phyloP scores from a whole-genome alignment of 2,797 vertebrate species.

The Bradypus variegatus region DNA sequence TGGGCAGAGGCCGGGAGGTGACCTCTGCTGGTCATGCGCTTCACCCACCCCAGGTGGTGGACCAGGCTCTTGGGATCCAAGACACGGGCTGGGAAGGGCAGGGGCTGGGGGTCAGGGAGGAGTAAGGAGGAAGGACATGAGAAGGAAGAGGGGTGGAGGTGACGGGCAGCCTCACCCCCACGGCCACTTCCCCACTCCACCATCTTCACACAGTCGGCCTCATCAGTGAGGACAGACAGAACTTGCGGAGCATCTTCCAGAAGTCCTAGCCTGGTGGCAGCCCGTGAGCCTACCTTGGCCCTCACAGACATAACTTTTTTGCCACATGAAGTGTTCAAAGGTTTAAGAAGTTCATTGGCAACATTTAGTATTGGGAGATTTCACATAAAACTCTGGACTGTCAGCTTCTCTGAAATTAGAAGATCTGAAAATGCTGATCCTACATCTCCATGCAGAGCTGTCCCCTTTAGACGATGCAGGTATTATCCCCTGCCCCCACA shows the following conservation, averaged over 20 bases:
- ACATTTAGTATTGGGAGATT: not conserved
- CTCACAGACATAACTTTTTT: not conserved
- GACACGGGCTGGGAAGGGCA: not conserved
- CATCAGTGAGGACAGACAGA: not conserved
- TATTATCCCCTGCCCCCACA: too few species aligned
- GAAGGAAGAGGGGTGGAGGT: not conserved
- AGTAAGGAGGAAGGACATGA: not conserved
- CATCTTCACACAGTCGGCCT: too few species aligned
- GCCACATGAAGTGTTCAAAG: not conserved
- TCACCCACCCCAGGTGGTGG: not conserved
- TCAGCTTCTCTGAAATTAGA: not conserved
- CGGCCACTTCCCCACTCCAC: too few species aligned
- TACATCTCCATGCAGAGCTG: not conserved
- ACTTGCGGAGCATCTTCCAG: not conserved
- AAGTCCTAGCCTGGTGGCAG: not conserved
- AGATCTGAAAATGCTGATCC: not conserved
- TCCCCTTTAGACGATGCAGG: accelerated
- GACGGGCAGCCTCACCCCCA: too few species aligned
- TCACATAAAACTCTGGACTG: not conserved
- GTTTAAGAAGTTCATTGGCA: not conserved
- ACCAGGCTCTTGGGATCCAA: not conserved
- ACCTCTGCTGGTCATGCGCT: not conserved
- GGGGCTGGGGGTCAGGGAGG: not conserved
- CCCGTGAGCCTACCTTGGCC: not conserved
- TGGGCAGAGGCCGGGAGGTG: not conserved